Conservation (phyloP, 1,140 invertebrate species). For the Zaprionus ornatus region DNA sequence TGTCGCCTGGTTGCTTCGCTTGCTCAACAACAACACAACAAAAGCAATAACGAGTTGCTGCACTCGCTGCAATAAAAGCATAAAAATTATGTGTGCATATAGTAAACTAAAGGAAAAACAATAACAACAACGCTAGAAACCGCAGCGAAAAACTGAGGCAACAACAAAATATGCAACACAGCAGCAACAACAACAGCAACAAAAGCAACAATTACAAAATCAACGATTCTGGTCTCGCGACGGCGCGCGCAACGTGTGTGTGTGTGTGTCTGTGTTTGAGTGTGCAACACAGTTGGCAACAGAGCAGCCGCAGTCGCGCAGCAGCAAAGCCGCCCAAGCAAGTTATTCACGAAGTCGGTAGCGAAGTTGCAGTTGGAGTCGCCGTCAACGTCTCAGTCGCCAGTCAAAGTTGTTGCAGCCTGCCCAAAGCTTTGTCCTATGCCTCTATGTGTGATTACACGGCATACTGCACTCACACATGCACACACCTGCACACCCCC, state of each 20-base stretch:
- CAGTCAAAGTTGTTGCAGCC: slow-evolving; percentile 26
- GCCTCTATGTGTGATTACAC: slow-evolving; percentile 35
- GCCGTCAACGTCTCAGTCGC: background rate
- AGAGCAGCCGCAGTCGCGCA: slow-evolving; percentile 7
- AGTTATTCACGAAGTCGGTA: background rate
- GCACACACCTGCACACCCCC: slow-evolving; percentile 25
- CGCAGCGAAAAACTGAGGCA: slow-evolving; percentile 39
- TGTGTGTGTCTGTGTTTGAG: slow-evolving; percentile 31
- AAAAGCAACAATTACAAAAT: slow-evolving; percentile 73
- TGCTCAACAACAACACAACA: slow-evolving; percentile 25
- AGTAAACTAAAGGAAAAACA: slow-evolving; percentile 10
- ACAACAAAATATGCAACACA: slow-evolving; percentile 44
- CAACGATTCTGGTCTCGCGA: slow-evolving; percentile 67
- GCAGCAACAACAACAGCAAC: background rate
- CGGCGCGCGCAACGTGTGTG: background rate
- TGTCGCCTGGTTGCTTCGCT: slow-evolving; percentile 17
- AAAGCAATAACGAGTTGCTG: slow-evolving; percentile 25
- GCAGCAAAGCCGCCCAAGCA: background rate
- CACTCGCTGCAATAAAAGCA: slow-evolving; percentile 33
- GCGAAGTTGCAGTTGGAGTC: background rate
- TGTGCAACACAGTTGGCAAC: slow-evolving; percentile 55
- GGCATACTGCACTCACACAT: slow-evolving; percentile 51
- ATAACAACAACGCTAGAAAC: slow-evolving; percentile 34
- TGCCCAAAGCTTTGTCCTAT: slow-evolving; percentile 19
- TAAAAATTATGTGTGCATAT: background rate